phyloP scores from a whole-genome alignment of 2,888 invertebrate species.

The Antheraea yamamai region DNA sequence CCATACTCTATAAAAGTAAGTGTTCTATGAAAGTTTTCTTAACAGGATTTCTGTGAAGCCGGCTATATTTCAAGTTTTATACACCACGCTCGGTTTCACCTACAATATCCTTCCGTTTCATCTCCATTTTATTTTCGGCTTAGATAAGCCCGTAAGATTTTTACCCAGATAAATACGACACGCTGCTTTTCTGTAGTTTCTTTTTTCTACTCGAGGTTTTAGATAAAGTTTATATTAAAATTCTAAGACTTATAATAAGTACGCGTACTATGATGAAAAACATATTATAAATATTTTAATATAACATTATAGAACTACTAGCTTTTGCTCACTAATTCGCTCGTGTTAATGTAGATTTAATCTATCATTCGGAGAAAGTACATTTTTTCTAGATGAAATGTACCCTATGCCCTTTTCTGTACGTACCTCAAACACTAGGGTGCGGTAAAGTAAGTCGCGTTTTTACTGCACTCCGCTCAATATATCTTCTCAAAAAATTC shows the following conservation, averaged over 20 bases:
- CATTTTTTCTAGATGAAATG: no score
- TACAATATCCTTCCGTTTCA: slow-evolving; percentile 66
- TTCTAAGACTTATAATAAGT: neutral
- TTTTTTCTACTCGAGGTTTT: neutral
- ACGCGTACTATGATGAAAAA: neutral
- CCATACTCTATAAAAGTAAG: slow-evolving; percentile 20
- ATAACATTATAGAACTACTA: neutral
- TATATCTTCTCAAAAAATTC: no score
- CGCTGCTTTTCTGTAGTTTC: slow-evolving; percentile 35
- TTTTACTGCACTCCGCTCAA: no score
- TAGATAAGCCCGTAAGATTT: slow-evolving; percentile 59
- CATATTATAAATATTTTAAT: neutral
- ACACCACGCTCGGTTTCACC: slow-evolving; percentile 51
- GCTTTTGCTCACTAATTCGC: no score
- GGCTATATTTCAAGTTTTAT: slow-evolving; percentile 67
- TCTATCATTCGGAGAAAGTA: no score
- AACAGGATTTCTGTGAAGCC: slow-evolving; percentile 48
- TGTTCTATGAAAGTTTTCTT: slow-evolving; percentile 39
- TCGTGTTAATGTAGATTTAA: no score
- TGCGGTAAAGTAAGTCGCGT: no score
- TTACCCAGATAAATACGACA: slow-evolving; percentile 61
- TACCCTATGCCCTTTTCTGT: no score
- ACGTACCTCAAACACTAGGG: no score
- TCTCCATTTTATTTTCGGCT: slow-evolving; percentile 70
- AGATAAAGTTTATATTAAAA: neutral